Evolutionary conservation across 2,797 vertebrate species (phyloP).

Genomic region (Pristis pectinata): DNA sequence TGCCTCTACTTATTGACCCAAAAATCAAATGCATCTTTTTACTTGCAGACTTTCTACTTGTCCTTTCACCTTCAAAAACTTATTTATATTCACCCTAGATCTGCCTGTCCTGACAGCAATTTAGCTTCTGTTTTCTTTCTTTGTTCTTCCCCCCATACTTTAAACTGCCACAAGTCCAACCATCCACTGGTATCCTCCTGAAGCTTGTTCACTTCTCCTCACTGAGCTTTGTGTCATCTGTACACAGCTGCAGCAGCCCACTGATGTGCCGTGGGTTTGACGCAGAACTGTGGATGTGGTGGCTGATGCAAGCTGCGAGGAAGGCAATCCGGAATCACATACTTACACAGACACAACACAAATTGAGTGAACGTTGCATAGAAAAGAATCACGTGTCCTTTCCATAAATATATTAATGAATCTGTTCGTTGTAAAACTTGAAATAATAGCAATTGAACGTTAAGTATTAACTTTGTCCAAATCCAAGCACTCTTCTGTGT

Average conservation of each 20-base stretch:
- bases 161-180: not conserved
- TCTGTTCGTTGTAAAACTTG: not conserved
- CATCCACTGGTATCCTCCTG: not conserved
- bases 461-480: no score
- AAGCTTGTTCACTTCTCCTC: not conserved
- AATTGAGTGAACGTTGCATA: not conserved
- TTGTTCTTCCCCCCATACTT: not conserved
- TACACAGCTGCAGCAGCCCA: not conserved
- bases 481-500: not conserved
- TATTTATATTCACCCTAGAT: not conserved
- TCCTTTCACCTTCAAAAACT: not conserved
- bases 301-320: not conserved
- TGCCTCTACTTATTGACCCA: not conserved
- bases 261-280: not conserved
- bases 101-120: not conserved
- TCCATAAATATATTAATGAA: not conserved
- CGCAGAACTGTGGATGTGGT: not conserved
- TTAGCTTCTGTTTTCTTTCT: not conserved
- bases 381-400: not conserved
- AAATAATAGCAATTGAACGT: not conserved
- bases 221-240: not conserved
- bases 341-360: not conserved
- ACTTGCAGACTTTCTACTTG: not conserved
- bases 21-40: not conserved
- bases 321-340: not conserved